Evolutionary conservation across 2,888 invertebrate species (phyloP), one percentile per base, ranked within the genome.

Genomic region (Platypus cylindrus): DNA sequence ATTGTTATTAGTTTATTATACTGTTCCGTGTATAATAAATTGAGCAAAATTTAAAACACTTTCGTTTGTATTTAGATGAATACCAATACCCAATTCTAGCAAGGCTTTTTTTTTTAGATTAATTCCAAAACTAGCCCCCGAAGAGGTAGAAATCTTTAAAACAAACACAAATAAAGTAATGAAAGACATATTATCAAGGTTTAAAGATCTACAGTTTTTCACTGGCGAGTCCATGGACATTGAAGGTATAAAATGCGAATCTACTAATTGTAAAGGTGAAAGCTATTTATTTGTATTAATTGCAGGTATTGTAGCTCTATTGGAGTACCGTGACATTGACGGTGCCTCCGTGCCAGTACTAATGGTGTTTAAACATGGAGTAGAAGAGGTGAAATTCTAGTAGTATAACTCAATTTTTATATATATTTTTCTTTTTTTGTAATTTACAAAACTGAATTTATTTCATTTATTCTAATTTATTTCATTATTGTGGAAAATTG

Each of bases 361-460:
- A 61, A 87, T 93, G 83, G 90, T 91, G 67, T 90, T 90, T 68
- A 94, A 93, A 66, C 93, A 94, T 53, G 95, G 93, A 44, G 74
- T 95, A 43, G 76, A 81, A 37, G 93, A 91, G 63, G 94, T 95
- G 67, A 95, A 97, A 67, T 87, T 85, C 68, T 91, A 86, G 67
- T 44, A 30, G 34, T 41, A 38, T 45, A 45, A 43, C 43, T 44
- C 5, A 11, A 24, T 30, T 32, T 36, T 39, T 23, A 18, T 13
- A 32, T 26, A 24, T 31, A 26, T 31, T n/a, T n/a, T n/a, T n/a
- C n/a, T n/a, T n/a, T n/a, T n/a, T 34, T 12, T 15, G 18, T 20
- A 26, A 38, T 35, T 18, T 30, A 30, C 17, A 31, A n/a, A 13
- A 34, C 16, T 31, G 31, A 38, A 41, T 36, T 38, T 41, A 34